phyloP scores from a whole-genome alignment of 1,140 invertebrate species.

The Triops longicaudatus region DNA sequence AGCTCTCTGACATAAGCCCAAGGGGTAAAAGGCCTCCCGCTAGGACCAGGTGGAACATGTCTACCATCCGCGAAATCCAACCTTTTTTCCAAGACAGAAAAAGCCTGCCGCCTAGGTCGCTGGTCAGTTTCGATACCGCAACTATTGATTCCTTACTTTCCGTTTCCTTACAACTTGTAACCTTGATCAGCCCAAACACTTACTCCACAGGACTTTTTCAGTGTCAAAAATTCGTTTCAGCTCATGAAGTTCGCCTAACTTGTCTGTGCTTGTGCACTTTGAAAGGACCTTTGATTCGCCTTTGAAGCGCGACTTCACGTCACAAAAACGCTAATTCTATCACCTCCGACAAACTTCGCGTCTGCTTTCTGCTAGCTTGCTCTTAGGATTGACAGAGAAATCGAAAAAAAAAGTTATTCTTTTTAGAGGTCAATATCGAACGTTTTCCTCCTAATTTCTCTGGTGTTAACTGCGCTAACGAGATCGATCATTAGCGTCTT shows the following conservation, averaged over 20 bases:
- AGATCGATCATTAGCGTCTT: not conserved
- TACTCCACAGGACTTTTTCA: not conserved
- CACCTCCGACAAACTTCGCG: too few relatives aligned
- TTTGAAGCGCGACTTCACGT: too few relatives aligned
- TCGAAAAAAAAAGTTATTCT: too few relatives aligned
- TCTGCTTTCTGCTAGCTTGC: too few relatives aligned
- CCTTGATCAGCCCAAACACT: not conserved
- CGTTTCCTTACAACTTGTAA: not conserved
- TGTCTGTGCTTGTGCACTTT: too few relatives aligned
- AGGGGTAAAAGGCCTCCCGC: not conserved
- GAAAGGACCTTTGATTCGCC: too few relatives aligned
- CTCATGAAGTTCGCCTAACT: not conserved
- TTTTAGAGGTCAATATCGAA: not conserved
- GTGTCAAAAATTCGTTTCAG: not conserved
- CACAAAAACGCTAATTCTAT: too few relatives aligned
- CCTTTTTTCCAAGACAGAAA: not conserved
- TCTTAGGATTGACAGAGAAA: too few relatives aligned
- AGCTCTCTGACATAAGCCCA: not conserved
- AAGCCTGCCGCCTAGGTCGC: not conserved
- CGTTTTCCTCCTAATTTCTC: not conserved
- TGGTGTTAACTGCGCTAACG: not conserved
- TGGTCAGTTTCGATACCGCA: not conserved
- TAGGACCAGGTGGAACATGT: not conserved
- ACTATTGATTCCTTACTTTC: slow-evolving; percentile 3
- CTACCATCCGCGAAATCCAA: not conserved